phyloP scores from a whole-genome alignment of 2,888 invertebrate genomes.

The Agrochola litura region DNA sequence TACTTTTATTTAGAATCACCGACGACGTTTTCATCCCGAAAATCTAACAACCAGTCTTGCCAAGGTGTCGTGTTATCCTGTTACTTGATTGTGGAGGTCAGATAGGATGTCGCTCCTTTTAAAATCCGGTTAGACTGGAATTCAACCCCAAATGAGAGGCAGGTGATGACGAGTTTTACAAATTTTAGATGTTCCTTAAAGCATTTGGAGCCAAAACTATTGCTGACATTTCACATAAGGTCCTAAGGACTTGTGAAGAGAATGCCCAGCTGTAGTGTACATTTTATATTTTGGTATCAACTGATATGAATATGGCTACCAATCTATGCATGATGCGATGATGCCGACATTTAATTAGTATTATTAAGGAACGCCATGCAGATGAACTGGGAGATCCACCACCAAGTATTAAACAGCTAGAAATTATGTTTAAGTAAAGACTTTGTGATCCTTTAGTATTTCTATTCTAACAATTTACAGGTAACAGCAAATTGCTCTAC shows the following conservation, averaged over 20 bases:
- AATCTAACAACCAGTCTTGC: neutral
- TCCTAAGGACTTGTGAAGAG: neutral
- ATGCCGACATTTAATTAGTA: neutral
- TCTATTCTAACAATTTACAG: conserved; percentile 71
- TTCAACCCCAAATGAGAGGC: neutral
- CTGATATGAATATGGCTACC: neutral
- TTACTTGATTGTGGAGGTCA: neutral
- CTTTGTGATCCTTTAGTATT: neutral
- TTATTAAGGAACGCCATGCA: no score
- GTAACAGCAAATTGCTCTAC: conserved; percentile 80
- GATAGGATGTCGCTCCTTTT: neutral
- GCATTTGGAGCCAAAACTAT: neutral
- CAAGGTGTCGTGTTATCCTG: no score
- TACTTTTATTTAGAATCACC: neutral
- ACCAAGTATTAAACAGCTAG: neutral
- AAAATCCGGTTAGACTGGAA: neutral
- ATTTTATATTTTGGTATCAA: neutral
- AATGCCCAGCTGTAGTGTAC: no score
- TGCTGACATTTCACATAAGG: no score
- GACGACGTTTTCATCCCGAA: neutral
- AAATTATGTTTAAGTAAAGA: neutral
- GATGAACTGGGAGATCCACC: neutral
- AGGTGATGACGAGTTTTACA: neutral
- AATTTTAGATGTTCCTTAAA: neutral
- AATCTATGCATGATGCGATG: neutral